Evolutionary conservation across 2,113 vertebrate genomes (phyloP).

Genomic region (Dunckerocampus dactyliophorus): DNA sequence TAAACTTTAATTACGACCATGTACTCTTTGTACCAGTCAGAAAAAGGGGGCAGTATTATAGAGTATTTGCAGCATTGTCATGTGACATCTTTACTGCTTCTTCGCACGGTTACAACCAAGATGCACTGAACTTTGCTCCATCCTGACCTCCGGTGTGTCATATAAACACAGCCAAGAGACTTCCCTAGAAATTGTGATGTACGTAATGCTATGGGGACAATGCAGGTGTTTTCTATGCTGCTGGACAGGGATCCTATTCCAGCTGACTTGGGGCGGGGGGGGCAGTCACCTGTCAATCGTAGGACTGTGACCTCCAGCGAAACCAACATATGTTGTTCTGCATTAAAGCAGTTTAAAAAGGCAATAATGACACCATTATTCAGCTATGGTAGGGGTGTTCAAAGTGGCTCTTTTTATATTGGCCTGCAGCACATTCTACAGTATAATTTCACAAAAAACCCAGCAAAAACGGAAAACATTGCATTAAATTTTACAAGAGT

Average conservation of each 20-base stretch:
- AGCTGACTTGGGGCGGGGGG: too few species aligned
- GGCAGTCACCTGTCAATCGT: too few species aligned
- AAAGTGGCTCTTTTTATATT: too few species aligned
- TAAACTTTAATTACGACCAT: too few species aligned
- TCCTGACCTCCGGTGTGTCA: constrained; percentile 8
- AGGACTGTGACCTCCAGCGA: not conserved
- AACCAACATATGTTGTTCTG: constrained; percentile 12
- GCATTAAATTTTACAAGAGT: too few species aligned
- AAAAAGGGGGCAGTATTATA: too few species aligned
- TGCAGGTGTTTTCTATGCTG: not conserved
- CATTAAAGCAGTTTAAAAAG: constrained; percentile 40
- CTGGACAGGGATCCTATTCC: not conserved
- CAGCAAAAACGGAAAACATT: too few species aligned
- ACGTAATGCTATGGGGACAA: not conserved
- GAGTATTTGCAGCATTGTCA: not conserved
- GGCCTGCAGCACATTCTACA: too few species aligned
- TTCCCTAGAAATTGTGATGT: not conserved
- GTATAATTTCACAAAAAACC: too few species aligned
- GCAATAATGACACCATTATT: constrained; percentile 26
- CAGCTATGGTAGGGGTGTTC: not conserved
- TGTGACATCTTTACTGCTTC: constrained; percentile 27
- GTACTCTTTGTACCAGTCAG: too few species aligned
- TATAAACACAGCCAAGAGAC: constrained; percentile 14
- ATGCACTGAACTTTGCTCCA: constrained; percentile 36
- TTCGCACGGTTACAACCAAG: constrained; percentile 21